phyloP scores from a whole-genome alignment of 2,113 vertebrate genomes.

The Sinocyclocheilus grahami region DNA sequence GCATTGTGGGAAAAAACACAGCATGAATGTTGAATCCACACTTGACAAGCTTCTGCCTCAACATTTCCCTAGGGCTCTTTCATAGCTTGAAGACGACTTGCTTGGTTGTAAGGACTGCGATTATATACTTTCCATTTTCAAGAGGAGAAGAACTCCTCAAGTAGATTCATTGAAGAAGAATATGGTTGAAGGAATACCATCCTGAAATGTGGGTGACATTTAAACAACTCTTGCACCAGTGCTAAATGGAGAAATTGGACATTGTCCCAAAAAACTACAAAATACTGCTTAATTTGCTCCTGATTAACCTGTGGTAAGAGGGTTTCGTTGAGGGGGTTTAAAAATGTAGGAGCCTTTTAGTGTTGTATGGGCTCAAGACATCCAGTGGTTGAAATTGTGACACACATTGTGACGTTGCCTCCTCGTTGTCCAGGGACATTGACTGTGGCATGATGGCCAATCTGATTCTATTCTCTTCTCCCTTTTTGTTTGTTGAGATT shows the following conservation, averaged over 20 bases:
- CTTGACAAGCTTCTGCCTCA: neutral
- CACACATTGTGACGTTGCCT: no score
- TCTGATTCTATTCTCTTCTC: neutral
- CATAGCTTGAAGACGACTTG: neutral
- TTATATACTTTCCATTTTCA: neutral
- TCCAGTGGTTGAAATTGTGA: no score
- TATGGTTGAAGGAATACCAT: neutral
- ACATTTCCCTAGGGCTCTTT: neutral
- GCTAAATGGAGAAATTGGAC: neutral
- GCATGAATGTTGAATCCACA: neutral
- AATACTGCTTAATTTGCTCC: neutral
- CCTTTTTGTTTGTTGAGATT: neutral
- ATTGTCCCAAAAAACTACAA: neutral
- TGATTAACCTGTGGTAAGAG: no score
- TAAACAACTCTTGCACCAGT: neutral
- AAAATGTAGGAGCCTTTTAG: no score
- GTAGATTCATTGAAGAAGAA: neutral
- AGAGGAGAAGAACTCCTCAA: neutral
- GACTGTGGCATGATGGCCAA: neutral
- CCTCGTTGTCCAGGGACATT: neutral
- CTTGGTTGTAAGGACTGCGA: neutral
- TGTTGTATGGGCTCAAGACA: no score
- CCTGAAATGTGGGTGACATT: neutral
- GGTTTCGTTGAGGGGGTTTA: no score
- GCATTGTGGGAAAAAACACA: neutral